A percentile compares a stretch with the other conserved stretches of the same genome.
phyloP scores from a whole-genome alignment of 2,888 invertebrate species.

The Scaptomyza cyrtandrae region DNA sequence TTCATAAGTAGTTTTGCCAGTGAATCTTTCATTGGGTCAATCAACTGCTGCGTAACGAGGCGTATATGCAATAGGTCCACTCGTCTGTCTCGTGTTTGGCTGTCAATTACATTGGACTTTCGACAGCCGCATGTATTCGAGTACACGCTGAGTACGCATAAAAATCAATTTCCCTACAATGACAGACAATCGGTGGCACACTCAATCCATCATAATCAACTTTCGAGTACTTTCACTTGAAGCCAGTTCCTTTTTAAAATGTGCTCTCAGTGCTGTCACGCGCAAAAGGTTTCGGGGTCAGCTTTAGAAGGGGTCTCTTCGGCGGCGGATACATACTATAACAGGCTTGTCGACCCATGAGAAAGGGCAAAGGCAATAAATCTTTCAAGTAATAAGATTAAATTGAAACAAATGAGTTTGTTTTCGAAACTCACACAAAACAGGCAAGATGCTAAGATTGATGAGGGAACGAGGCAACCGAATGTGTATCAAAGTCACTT shows the following conservation, averaged over 20 bases:
- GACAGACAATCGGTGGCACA: constrained; percentile 56
- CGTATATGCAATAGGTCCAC: constrained; percentile 47
- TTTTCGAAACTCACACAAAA: constrained; percentile 25
- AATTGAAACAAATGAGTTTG: constrained; percentile 75
- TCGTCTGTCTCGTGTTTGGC: constrained; percentile 19
- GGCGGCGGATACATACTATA: constrained; percentile 4
- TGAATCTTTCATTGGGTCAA: constrained; percentile 28
- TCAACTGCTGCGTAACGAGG: constrained; percentile 20
- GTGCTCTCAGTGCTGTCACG: constrained; percentile 31
- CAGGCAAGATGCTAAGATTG: constrained; percentile 17
- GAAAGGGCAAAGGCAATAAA: constrained; percentile 65
- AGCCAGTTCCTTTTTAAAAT: constrained; percentile 47
- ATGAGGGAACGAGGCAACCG: constrained; percentile 1
- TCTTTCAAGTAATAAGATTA: constrained; percentile 69
- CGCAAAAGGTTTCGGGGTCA: constrained; percentile 37
- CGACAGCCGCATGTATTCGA: constrained; percentile 1
- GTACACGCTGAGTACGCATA: constrained; percentile 39
- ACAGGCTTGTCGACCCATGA: constrained; percentile 65
- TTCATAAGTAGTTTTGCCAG: constrained; percentile 21
- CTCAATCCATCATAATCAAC: constrained; percentile 76
- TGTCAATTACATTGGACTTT: constrained; percentile 55
- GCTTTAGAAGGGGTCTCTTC: constrained; percentile 24
- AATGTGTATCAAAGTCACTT: background rate
- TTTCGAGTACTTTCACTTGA: constrained; percentile 58
- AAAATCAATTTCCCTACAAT: constrained; percentile 61